These are phyloP conservation scores for Orius laevigatus DNA, from an alignment of 1,140 invertebrate species.

Conservation along the genomic window DNA sequence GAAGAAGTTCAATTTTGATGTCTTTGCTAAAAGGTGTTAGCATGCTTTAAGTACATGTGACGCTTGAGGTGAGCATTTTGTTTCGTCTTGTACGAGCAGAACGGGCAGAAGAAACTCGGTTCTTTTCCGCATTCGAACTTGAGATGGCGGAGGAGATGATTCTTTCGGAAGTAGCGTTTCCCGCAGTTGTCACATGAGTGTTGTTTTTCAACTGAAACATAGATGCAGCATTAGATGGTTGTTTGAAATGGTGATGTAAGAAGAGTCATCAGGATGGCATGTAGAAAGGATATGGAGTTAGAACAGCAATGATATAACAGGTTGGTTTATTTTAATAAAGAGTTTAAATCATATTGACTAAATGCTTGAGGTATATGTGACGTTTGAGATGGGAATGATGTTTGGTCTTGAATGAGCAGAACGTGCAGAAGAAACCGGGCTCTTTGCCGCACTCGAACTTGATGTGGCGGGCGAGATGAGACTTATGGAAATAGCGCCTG, in stretches of 20 bases:
- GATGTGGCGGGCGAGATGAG: slow-evolving; percentile 31
- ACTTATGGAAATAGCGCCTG: slow-evolving; percentile 23
- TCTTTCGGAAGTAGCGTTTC: slow-evolving; percentile 23
- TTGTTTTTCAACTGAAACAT: background rate
- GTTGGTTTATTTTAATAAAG: slow-evolving; percentile 12
- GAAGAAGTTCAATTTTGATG: too few relatives aligned
- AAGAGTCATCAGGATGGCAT: too few relatives aligned
- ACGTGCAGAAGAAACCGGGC: slow-evolving; percentile 30
- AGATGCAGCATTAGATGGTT: too few relatives aligned
- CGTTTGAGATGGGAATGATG: slow-evolving; percentile 10
- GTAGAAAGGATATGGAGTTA: slow-evolving; percentile 20
- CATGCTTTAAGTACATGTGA: slow-evolving; percentile 6
- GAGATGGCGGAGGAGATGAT: slow-evolving; percentile 31
- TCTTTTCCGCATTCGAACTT: too few relatives aligned
- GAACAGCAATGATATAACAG: slow-evolving; percentile 18
- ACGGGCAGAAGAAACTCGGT: slow-evolving; percentile 29
- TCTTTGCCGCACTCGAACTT: slow-evolving; percentile 31
- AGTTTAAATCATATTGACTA: background rate
- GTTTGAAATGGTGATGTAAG: too few relatives aligned
- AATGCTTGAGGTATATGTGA: slow-evolving; percentile 8
- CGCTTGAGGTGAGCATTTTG: slow-evolving; percentile 9
- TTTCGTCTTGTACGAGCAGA: slow-evolving; percentile 9
- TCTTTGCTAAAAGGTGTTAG: too few relatives aligned
- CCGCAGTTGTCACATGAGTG: slow-evolving; percentile 36
- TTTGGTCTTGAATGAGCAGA: slow-evolving; percentile 13